Evolutionary conservation across 1,140 invertebrate genomes (phyloP).

Genomic region (Pseudoatta argentina): DNA sequence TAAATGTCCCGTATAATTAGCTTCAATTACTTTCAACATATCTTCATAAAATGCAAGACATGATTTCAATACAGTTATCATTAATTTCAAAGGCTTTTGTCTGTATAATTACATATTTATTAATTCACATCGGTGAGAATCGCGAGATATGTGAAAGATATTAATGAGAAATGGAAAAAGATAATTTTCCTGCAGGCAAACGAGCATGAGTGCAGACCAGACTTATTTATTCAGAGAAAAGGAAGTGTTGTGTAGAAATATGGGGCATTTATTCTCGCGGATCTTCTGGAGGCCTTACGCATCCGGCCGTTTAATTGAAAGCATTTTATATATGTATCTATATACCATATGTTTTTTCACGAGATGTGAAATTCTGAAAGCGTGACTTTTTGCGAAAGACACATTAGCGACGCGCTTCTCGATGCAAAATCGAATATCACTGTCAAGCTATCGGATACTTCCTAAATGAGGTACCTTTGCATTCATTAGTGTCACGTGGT

Average conservation of each 20-base stretch:
- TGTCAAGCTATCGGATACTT: conserved; percentile 10
- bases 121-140: background rate
- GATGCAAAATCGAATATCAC: background rate
- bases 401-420: background rate
- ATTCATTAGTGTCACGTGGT: conserved; percentile 25
- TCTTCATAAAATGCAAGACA: background rate
- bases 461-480: conserved; percentile 41
- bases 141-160: conserved; percentile 3
- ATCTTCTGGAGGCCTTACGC: background rate
- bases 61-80: background rate
- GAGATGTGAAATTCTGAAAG: background rate
- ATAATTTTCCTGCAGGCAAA: background rate
- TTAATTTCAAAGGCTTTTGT: background rate
- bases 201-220: background rate
- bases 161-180: background rate
- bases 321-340: background rate
- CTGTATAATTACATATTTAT: background rate
- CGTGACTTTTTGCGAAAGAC: background rate
- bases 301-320: conserved; percentile 26
- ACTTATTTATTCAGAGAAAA: conserved; percentile 25
- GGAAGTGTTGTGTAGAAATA: background rate
- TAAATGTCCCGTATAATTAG: background rate
- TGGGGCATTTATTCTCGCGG: background rate
- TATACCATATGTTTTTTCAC: background rate
- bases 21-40: background rate